Base-by-base conservation (phyloP, 2,888 invertebrate species). In the Aleiodes leptofemur region DNA sequence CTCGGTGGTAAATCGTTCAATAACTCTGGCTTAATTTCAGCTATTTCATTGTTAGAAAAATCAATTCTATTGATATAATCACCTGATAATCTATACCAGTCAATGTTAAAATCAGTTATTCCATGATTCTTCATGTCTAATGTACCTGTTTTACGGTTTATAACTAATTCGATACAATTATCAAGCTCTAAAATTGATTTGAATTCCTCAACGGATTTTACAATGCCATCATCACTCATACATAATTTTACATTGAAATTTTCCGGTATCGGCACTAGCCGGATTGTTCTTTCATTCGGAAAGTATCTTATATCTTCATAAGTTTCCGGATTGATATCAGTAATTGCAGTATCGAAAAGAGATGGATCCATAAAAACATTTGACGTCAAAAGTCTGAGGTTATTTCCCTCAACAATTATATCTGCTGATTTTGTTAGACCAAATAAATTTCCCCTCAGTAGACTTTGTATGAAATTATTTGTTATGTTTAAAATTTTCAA, bases 71-170 rank as follows among this genome's bases (percentile, higher is more conserved):
- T 72, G 5, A 84, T 74, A 6, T 77, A 76, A 8, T 82, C 43
- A 3, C 76, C 69, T 14, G 74, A 76, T 4, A 85, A 68, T 5
- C 82, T 81, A 66, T 85, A 86, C 86, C 86, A 86, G n/a, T 81
- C 82, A 7, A 81, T 79, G 16, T 82, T 78, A 69, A 86, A 84
- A 16, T 75, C 79, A 14, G 70, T 76, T 50, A 86, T 84, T 1
- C 76, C 78, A 3, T 79, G 50, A 48, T 78, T 70, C 11, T 61
- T 66, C 0, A 86, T 78, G 7, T 72, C 76, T 3, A 86, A 50
- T 11, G 55, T 51, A 7, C 77, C 72, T 38, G 61, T 53, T 3
- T 72, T 61, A 2, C 57, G 51, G 38, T 80, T 76, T 4, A 83
- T 23, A 0, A 66, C 55, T 8, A 80, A 74, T 31, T 78, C 79